Evolutionary conservation across 2,113 vertebrate genomes (phyloP), one percentile per base, ranked within the genome.

Genomic region (Terrapene triunguis): DNA sequence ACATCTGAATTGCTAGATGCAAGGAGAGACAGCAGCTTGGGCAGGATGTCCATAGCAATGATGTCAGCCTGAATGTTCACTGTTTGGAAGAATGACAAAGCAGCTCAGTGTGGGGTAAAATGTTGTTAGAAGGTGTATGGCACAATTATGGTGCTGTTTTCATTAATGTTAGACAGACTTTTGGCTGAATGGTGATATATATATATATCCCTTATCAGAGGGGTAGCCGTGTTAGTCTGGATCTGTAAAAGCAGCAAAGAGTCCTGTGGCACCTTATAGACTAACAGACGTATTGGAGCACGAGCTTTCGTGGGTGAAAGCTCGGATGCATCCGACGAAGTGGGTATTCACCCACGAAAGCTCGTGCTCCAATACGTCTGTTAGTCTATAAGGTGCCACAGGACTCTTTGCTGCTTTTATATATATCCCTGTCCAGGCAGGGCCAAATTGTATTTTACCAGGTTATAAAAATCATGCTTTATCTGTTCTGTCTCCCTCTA

Each of bases 11-110:
- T 97, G 59, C 89, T 92, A 1, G 96, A 98, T 65, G 94, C 96
- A 93, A 99, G 97, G 44, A 99, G 96, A 9, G 92, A 82, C 32
- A 95, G 89, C 89, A 99, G 94, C 81, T 98, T 98, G 91, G 96
- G 79, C 84, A 98, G 96, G 82, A 98, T 93, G 1, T 98, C 97
- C 44, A 98, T 97, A 85, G 98, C 94, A 95, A 98, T 90, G 89
- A 98, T 97, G 89, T 98, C 97, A 0, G 97, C 97, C 96, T 98
- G 98, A 87, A 98, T 96, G 29, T 97, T 93, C 1, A 51, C 98
- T 99, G 89, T 54, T 69, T 87, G 93, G 89, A 76, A 89, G 93
- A 94, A 95, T 8, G 35, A 38, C 14, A 89, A 51, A 38, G 62
- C 0, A 79, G 35, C 44, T 96, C 81, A 96, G 82, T 35, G 53